These are phyloP conservation scores for Melipona quadrifasciata DNA, from an alignment of 1,140 invertebrate genomes.

Conservation along the genomic window DNA sequence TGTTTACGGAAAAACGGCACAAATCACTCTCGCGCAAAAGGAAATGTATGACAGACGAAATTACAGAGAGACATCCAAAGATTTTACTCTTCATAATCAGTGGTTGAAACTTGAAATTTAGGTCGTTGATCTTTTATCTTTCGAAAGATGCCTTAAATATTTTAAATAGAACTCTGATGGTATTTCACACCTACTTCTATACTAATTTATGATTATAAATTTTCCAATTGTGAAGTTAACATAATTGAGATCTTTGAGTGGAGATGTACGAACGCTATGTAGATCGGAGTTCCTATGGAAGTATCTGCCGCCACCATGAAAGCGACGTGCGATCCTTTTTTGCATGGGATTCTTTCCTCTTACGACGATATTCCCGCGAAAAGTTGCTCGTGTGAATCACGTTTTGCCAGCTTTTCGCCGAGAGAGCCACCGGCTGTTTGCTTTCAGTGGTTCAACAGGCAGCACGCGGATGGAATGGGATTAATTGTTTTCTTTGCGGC, in stretches of 20 bases:
- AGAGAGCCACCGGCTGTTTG: background rate
- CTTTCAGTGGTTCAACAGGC: background rate
- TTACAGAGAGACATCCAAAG: background rate
- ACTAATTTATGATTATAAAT: background rate
- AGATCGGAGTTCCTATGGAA: background rate
- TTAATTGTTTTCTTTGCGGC: conserved; percentile 21
- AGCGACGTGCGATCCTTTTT: conserved; percentile 23
- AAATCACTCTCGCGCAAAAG: background rate
- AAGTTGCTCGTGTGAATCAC: conserved; percentile 17
- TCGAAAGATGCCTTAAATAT: background rate
- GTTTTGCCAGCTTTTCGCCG: conserved; percentile 5
- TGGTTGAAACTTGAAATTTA: too few species aligned
- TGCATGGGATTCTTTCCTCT: background rate
- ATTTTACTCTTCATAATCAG: too few species aligned
- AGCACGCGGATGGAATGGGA: background rate
- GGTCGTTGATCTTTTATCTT: too few species aligned
- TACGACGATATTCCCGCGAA: background rate
- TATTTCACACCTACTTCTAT: background rate
- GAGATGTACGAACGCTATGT: background rate
- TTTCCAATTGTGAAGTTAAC: background rate
- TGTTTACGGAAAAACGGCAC: conserved; percentile 30
- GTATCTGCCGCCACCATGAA: background rate
- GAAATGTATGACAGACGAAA: background rate
- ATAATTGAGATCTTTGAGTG: background rate
- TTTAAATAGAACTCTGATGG: background rate